phyloP scores from a whole-genome alignment of 1,140 invertebrate genomes.

The Pseudobourletiella spinata region DNA sequence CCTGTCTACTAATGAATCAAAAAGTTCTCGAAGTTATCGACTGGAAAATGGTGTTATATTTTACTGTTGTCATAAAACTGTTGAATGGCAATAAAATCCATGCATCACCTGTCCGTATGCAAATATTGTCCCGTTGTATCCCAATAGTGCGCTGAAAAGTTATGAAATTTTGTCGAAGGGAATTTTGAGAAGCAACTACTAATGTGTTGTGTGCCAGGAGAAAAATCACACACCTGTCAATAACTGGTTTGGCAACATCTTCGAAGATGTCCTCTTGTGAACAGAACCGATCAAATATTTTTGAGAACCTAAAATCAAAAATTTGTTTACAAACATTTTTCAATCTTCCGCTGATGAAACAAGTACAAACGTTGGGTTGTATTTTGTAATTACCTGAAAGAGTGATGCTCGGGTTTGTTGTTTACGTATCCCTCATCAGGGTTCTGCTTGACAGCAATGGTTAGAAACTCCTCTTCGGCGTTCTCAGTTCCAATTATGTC shows the following conservation, averaged over 20 bases:
- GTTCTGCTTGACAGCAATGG: constrained; percentile 5
- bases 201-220: no score
- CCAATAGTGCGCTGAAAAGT: constrained; percentile 57
- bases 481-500: constrained; percentile 10
- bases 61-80: no score
- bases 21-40: no score
- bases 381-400: constrained; percentile 12
- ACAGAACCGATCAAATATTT: constrained; percentile 42
- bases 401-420: constrained; percentile 25
- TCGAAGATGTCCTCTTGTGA: constrained; percentile 44
- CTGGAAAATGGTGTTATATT: no score
- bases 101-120: constrained; percentile 63
- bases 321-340: background rate
- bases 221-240: no score
- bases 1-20: no score
- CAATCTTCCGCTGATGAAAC: background rate
- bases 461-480: constrained; percentile 17
- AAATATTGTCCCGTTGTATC: constrained; percentile 78
- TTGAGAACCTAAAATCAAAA: constrained; percentile 44
- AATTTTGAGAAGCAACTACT: no score
- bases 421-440: constrained; percentile 17
- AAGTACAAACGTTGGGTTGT: no score
- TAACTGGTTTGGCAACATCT: constrained; percentile 44
- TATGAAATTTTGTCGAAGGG: no score
- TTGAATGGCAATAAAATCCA: no score